These are phyloP conservation scores for Bucorvus abyssinicus DNA, from an alignment of 2,797 vertebrate species.

Conservation along the genomic window DNA sequence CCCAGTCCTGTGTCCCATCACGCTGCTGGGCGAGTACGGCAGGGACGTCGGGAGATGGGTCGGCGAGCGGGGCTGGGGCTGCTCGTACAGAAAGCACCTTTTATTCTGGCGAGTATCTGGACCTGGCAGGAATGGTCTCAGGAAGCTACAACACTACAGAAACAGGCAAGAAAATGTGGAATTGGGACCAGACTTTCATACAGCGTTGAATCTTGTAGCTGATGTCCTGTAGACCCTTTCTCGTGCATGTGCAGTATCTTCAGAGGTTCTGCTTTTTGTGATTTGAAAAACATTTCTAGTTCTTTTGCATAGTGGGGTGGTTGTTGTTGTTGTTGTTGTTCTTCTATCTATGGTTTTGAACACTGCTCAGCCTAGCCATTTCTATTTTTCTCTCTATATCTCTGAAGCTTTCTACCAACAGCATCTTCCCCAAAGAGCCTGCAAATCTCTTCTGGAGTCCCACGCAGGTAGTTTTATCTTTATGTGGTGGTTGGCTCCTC, in stretches of 20 bases:
- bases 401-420: not conserved
- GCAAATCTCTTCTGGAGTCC: not conserved
- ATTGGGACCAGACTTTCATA: too few relatives aligned
- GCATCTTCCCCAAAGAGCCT: not conserved
- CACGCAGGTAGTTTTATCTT: not conserved
- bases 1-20: rapidly evolving
- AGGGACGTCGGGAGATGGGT: not conserved
- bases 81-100: rapidly evolving
- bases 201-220: not conserved
- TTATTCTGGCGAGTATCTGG: not conserved
- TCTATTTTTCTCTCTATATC: not conserved
- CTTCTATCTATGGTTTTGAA: not conserved
- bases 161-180: not conserved
- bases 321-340: too few relatives aligned
- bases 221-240: rapidly evolving
- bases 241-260: too few relatives aligned
- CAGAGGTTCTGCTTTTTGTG: not conserved
- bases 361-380: not conserved
- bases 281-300: not conserved
- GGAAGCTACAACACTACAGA: not conserved
- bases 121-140: not conserved
- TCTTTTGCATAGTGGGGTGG: not conserved
- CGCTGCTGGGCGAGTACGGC: rapidly evolving
- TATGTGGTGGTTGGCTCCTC: too few relatives aligned
- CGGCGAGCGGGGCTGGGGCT: not conserved